Evolutionary conservation across 2,113 vertebrate genomes (phyloP), one percentile per base, ranked within the genome.

Genomic region (Siniperca knerii): DNA sequence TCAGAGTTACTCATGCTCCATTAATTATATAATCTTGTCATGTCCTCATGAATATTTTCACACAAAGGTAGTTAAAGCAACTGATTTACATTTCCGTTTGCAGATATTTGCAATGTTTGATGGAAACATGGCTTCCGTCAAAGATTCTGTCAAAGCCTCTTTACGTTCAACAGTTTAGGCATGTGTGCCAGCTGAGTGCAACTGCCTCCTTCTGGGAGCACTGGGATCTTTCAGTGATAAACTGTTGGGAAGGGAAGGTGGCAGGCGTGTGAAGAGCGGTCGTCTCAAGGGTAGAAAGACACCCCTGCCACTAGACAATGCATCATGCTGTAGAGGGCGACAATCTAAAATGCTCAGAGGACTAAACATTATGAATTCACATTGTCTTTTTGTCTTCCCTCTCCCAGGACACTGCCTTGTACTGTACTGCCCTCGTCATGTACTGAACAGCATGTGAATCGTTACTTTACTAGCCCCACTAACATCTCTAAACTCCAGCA

Each of bases 401-500:
- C 55, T 84, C 76, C 25, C 65, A 23, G 60, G 66, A 79, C 21
- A 18, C 25, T 2, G 50, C 25, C 44, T 66, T 73, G 86, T 75
- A 71, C 54, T 60, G 23, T 54, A 13, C 78, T 79, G 76, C 73
- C 60, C 71, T 82, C 64, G 8, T n/a, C 60, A 5, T 81, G 90
- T 67, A 48, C 50, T 4, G 70, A 92, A 83, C 83, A 91, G 83
- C 85, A 79, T 85, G 91, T 75, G 87, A 74, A 77, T n/a, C 64
- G 74, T 79, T 84, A 85, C 87, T 83, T 66, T 65, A 66, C 81
- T 8, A 61, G 66, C 70, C 74, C 71, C 1, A 25, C 84, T 86
- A 89, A 83, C 87, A 81, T 83, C 72, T 46, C 86, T 77, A 78
- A 90, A 87, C 88, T 88, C 89, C 90, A 75, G 83, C 75, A 1